A percentile compares a stretch with the other conserved stretches of the same genome.
These are phyloP conservation scores for Artemia sinica DNA, from an alignment of 2,888 invertebrate species.

Conservation along the genomic window DNA sequence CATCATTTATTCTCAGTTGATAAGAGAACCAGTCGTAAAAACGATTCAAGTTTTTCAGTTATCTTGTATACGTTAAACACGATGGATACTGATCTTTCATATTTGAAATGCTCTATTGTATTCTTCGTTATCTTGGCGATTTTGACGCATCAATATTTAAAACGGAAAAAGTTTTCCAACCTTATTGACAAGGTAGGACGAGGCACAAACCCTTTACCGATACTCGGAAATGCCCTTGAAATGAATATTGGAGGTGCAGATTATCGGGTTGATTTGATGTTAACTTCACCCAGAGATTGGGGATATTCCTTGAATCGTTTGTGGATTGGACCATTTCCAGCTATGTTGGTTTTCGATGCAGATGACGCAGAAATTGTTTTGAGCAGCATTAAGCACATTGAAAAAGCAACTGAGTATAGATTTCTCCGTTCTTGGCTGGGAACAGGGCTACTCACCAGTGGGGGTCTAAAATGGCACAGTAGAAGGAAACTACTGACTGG, in stretches of 20 bases:
- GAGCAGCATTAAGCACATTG: slow-evolving; percentile 40
- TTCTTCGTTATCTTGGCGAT: neutral
- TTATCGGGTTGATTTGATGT: neutral
- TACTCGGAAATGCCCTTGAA: slow-evolving; percentile 20
- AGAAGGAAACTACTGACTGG: slow-evolving; percentile 52
- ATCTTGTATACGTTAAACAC: too few relatives aligned
- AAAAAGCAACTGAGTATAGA: slow-evolving; percentile 41
- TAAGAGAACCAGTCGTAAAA: too few relatives aligned
- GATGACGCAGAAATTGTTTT: slow-evolving; percentile 32
- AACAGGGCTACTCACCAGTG: slow-evolving; percentile 40
- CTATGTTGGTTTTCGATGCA: slow-evolving; percentile 26
- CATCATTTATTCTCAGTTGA: too few relatives aligned
- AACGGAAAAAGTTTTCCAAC: neutral
- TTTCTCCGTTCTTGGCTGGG: slow-evolving; percentile 43
- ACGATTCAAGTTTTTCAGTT: too few relatives aligned
- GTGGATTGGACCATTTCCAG: slow-evolving; percentile 25
- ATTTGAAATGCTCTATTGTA: too few relatives aligned
- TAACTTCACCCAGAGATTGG: slow-evolving; percentile 28
- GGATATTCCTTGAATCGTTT: slow-evolving; percentile 29
- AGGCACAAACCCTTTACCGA: slow-evolving; percentile 14
- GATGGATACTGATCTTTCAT: too few relatives aligned
- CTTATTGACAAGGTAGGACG: neutral
- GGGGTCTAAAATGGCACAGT: slow-evolving; percentile 45
- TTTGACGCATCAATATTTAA: neutral
- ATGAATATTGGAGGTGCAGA: slow-evolving; percentile 2